Percentiles rank a stretch among this genome's conserved stretches.
Evolutionary conservation across 2,113 vertebrate species (phyloP).

Genomic region (Pseudopipra pipra): DNA sequence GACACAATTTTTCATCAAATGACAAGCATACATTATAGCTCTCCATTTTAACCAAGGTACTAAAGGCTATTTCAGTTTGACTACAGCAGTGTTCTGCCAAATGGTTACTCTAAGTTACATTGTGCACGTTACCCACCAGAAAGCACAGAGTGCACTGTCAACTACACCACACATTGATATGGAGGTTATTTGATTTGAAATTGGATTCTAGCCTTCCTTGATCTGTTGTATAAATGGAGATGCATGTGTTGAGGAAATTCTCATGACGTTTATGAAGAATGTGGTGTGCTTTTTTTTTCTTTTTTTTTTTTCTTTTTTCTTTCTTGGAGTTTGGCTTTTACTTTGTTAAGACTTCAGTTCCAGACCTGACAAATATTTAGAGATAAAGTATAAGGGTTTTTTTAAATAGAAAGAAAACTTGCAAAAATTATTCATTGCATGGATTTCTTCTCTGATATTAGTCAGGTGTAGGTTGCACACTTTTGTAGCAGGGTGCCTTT

Average conservation of each 20-base stretch:
- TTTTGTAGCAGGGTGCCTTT: constrained; percentile 72
- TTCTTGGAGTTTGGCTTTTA: constrained; percentile 27
- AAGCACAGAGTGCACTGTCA: constrained; percentile 73
- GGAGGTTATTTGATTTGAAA: constrained; percentile 83
- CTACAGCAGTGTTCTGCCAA: constrained; percentile 74
- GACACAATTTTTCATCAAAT: constrained; percentile 59
- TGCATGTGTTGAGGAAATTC: constrained; percentile 67
- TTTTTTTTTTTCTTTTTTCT: background rate
- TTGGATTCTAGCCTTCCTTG: constrained; percentile 78
- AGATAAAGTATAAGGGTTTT: constrained; percentile 28
- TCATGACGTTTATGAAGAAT: constrained; percentile 67
- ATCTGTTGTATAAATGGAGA: constrained; percentile 77
- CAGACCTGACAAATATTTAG: constrained; percentile 70
- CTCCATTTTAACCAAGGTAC: constrained; percentile 70
- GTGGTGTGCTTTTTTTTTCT: background rate
- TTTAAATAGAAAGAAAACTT: constrained; percentile 51
- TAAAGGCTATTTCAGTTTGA: constrained; percentile 80
- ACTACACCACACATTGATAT: constrained; percentile 70
- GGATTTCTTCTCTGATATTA: constrained; percentile 72
- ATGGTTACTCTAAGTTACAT: constrained; percentile 74
- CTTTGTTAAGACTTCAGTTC: constrained; percentile 27
- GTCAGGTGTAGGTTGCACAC: constrained; percentile 62
- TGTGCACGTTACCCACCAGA: constrained; percentile 76
- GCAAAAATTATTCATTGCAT: constrained; percentile 71
- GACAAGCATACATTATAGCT: constrained; percentile 69